These are phyloP conservation scores for Galago senegalensis DNA, from an alignment of 2,797 vertebrate genomes.

Conservation along the genomic window DNA sequence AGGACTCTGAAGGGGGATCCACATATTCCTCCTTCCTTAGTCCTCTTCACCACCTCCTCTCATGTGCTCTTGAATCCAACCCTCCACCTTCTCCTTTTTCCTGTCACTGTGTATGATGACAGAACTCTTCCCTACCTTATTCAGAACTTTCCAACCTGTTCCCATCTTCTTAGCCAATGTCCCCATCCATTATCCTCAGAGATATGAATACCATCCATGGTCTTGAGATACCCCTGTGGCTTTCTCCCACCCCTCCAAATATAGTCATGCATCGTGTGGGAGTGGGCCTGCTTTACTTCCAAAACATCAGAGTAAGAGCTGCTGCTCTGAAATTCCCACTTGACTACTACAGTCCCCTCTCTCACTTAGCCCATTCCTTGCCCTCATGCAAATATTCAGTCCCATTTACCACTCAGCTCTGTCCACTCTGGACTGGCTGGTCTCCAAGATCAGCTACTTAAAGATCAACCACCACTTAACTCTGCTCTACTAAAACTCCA, in stretches of 20 bases:
- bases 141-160: neutral
- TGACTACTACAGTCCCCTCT: neutral
- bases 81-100: neutral
- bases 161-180: neutral
- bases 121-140: neutral
- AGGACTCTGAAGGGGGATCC: neutral
- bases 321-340: neutral
- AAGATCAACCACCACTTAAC: neutral
- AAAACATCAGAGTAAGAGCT: neutral
- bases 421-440: neutral
- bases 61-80: neutral
- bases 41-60: neutral
- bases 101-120: too few relatives aligned
- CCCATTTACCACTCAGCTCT: neutral
- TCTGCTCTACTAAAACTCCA: neutral
- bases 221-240: neutral
- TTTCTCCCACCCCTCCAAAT: neutral
- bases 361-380: neutral
- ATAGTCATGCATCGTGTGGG: fast-evolving
- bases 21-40: neutral
- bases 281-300: neutral
- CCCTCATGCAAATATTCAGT: neutral
- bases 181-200: neutral
- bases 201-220: neutral
- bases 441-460: neutral